Percentiles rank a stretch among this genome's conserved stretches.
Evolutionary conservation across 2,888 invertebrate species (phyloP).

Genomic region (Ganaspis brasiliensis): DNA sequence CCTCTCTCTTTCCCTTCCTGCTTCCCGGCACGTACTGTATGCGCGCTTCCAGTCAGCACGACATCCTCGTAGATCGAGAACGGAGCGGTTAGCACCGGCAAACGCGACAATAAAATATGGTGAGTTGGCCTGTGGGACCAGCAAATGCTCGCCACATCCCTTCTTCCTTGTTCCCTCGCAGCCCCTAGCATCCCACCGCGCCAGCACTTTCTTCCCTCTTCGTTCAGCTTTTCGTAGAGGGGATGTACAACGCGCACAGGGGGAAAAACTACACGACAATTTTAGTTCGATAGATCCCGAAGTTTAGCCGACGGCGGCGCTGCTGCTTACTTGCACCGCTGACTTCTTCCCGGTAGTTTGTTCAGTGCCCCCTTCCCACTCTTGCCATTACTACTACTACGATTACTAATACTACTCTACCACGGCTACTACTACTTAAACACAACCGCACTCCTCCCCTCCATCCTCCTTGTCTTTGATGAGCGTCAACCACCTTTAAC

Average conservation of each 20-base stretch:
- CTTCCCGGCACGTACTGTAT: conserved; percentile 38
- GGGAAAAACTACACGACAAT: conserved; percentile 79
- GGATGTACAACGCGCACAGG: conserved; percentile 57
- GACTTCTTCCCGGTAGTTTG: conserved; percentile 80
- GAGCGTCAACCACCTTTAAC: conserved; percentile 62
- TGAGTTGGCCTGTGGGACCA: conserved; percentile 70
- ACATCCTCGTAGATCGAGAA: conserved; percentile 65
- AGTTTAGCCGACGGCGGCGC: conserved; percentile 79
- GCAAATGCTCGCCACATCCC: conserved; percentile 65
- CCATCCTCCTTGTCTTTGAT: conserved; percentile 74
- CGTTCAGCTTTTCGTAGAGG: conserved; percentile 65
- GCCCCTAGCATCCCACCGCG: conserved; percentile 66
- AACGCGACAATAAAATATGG: conserved; percentile 79
- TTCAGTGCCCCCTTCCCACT: conserved; percentile 74
- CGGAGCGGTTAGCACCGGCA: conserved; percentile 77
- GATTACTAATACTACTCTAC: conserved; percentile 76
- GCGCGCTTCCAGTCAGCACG: conserved; percentile 49
- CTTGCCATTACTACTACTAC: conserved; percentile 66
- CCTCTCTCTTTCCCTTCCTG: conserved; percentile 39
- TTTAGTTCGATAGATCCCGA: conserved; percentile 80
- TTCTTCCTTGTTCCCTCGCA: conserved; percentile 59
- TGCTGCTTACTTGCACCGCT: conserved; percentile 77
- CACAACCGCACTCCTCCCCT: conserved; percentile 81
- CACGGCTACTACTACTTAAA: conserved; percentile 67
- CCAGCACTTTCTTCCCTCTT: conserved; percentile 72